A percentile compares a stretch with the other conserved stretches of the same genome.
These are phyloP conservation scores for Cancer borealis DNA, from an alignment of 2,888 invertebrate species.

Conservation along the genomic window DNA sequence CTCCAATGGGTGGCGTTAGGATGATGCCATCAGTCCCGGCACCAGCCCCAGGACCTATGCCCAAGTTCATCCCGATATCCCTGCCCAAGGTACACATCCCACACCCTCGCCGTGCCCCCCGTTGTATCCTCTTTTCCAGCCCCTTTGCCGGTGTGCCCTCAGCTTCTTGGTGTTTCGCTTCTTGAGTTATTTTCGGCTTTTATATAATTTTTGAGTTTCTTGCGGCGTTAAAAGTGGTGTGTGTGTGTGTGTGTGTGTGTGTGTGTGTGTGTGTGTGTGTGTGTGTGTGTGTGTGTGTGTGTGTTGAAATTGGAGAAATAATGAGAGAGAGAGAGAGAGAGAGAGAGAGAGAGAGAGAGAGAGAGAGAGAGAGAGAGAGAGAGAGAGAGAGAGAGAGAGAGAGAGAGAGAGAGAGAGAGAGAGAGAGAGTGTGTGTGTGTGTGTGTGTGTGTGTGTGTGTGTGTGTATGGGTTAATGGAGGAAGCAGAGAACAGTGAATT, in stretches of 20 bases:
- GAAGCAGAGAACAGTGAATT: neutral
- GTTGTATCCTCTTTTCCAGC: neutral
- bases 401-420: conserved; percentile 25
- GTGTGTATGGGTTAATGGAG: neutral
- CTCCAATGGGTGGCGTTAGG: conserved; percentile 71
- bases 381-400: conserved; percentile 33
- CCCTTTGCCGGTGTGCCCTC: neutral
- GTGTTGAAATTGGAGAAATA: neutral
- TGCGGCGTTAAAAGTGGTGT: neutral
- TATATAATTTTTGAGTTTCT: neutral
- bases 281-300: neutral
- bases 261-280: neutral
- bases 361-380: neutral
- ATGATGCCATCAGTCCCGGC: conserved; percentile 63
- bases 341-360: neutral
- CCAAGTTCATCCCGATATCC: conserved; percentile 64
- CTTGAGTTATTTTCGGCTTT: neutral
- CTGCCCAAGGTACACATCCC: conserved; percentile 59
- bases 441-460: no score
- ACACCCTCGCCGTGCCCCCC: neutral
- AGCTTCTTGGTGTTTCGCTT: neutral
- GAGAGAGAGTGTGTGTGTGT: no score
- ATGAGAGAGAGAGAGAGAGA: neutral
- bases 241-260: neutral
- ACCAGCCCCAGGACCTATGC: conserved; percentile 49